Percentiles rank a stretch among this genome's conserved stretches.
phyloP scores from a whole-genome alignment of 2,888 invertebrate genomes.

The Ditylenchus weischeri region DNA sequence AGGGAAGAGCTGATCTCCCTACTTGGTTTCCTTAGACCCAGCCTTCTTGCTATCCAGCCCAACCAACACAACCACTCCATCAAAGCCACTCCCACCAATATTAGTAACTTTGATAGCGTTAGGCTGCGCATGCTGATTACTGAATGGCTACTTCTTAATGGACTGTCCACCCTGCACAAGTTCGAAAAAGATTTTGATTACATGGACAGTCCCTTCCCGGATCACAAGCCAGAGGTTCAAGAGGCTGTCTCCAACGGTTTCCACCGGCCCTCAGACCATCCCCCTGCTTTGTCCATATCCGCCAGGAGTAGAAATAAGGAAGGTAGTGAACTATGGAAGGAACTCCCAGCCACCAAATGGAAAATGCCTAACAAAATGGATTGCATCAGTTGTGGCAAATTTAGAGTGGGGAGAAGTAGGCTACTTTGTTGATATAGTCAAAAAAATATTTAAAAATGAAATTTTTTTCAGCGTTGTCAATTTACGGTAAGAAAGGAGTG shows the following conservation, averaged over 20 bases:
- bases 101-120: background rate
- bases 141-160: conserved; percentile 29
- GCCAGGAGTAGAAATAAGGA: conserved; percentile 13
- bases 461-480: background rate
- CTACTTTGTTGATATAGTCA: background rate
- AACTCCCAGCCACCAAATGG: conserved; percentile 7
- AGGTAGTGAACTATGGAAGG: background rate
- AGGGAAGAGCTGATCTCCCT: background rate
- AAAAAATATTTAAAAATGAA: background rate
- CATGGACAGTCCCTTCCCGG: background rate
- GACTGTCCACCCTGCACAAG: conserved; percentile 25
- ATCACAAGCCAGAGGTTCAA: too few species aligned
- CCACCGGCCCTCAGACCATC: background rate
- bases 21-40: background rate
- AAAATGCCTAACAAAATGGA: conserved; percentile 26
- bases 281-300: background rate
- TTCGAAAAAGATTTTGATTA: conserved; percentile 10
- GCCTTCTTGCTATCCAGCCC: background rate
- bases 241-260: background rate
- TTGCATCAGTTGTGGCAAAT: conserved; percentile 23
- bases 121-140: conserved; percentile 23
- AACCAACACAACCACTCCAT: too few species aligned
- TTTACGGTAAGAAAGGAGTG: background rate
- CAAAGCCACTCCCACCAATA: background rate
- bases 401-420: conserved; percentile 18